phyloP scores from a whole-genome alignment of 2,113 vertebrate species.

The Pandion haliaetus region DNA sequence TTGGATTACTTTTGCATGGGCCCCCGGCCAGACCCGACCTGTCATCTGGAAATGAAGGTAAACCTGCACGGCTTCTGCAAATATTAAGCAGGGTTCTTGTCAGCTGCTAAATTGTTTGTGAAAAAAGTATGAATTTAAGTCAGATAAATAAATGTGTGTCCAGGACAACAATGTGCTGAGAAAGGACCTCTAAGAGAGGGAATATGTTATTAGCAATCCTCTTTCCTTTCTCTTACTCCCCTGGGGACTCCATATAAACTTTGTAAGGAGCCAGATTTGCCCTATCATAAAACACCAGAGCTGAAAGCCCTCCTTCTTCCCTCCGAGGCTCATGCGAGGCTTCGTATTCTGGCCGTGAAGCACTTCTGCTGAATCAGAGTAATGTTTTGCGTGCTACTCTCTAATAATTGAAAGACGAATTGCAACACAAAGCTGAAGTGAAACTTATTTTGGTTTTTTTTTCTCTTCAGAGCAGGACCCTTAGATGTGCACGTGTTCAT shows the following conservation, averaged over 20 bases:
- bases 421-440: neutral
- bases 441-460: neutral
- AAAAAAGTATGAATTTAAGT: conserved; percentile 5
- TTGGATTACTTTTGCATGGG: conserved; percentile 10
- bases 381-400: neutral
- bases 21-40: neutral
- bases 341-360: neutral
- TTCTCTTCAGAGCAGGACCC: neutral
- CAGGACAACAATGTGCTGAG: neutral
- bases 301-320: neutral
- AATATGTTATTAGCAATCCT: neutral
- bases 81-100: neutral
- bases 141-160: neutral
- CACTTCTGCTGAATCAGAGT: neutral
- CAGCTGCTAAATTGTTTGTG: conserved; percentile 5
- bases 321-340: neutral
- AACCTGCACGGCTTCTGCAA: neutral
- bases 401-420: neutral
- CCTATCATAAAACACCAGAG: neutral
- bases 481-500: neutral
- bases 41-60: conserved; percentile 46
- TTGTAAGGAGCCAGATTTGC: neutral
- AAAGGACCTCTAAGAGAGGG: neutral
- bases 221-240: neutral
- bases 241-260: neutral